Base-by-base conservation (phyloP, 92 coral and sea anemone species). In the Pocillopora meandrina region DNA sequence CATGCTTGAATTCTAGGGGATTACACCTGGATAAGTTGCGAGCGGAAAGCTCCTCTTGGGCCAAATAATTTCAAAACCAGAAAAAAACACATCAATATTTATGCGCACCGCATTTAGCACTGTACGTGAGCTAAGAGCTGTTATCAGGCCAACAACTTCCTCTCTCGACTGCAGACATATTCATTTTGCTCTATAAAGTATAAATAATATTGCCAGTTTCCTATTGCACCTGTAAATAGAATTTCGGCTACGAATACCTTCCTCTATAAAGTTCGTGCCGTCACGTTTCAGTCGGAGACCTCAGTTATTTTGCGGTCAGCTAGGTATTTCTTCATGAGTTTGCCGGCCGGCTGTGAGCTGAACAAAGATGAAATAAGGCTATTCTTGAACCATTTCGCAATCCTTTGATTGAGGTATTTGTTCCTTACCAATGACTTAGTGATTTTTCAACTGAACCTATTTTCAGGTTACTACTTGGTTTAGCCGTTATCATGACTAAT, bases 241-340 rank as follows among this genome's bases (percentile, higher is more conserved):
- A 12, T 83, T 61, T 61, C 72, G 76, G 71, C 47, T 71, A 71
- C 16, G 52, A 72, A 62, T 71, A 14, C 23, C 61, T 82, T 61
- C 68, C 74, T 63, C 62, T 42, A 42, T 74, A 11, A 63, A n/a
- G 19, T 23, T 74, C 80, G 73, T 74, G 55, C 80, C 86, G 80
- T 73, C 86, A 83, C 86, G 86, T 83, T 82, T 34, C 62, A 42
- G 61, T 72, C 77, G 76, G 60, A 81, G 49, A 81, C 57, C 64
- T 62, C 52, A 42, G 52, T 66, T 61, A 61, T 72, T 72, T 35
- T 83, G 80, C 80, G 86, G 86, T 74, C 57, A 74, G 71, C 42
- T 10, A 61, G 71, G 80, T 74, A 83, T 83, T 74, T 64, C 57
- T 55, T 26, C 55, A 70, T 14, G 70, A 81, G 71, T 67, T 67